Evolutionary conservation across 1,140 invertebrate species (phyloP).

Genomic region (Drosophila oshimai): DNA sequence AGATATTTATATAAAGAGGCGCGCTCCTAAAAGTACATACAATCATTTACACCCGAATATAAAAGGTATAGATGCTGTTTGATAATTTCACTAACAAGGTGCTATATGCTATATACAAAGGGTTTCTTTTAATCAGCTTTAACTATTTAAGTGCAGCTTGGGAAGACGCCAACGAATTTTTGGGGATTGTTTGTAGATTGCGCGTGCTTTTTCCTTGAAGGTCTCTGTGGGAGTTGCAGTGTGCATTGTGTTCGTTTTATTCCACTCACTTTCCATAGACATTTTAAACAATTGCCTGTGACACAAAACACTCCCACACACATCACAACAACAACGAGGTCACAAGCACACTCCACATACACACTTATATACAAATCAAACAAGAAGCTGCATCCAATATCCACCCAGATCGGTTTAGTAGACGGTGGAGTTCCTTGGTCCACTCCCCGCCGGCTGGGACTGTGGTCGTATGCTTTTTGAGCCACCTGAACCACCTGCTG

Average conservation of each 20-base stretch:
- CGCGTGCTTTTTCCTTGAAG: neutral
- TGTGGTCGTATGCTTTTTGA: constrained; percentile 41
- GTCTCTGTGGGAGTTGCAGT: neutral
- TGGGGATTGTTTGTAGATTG: neutral
- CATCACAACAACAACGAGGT: constrained; percentile 6
- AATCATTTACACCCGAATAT: constrained; percentile 32
- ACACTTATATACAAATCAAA: constrained; percentile 49
- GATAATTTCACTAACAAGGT: constrained; percentile 63
- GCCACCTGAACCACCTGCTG: constrained; percentile 19
- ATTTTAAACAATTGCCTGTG: constrained; percentile 8
- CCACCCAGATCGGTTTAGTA: constrained; percentile 29
- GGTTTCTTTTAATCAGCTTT: neutral
- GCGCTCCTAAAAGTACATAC: constrained; percentile 33
- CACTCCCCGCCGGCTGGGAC: constrained; percentile 45
- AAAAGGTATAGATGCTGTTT: constrained; percentile 23
- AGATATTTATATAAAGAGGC: constrained; percentile 52
- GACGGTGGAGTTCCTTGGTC: constrained; percentile 59
- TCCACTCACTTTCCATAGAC: constrained; percentile 30
- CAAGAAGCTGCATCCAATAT: neutral
- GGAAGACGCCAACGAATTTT: constrained; percentile 39
- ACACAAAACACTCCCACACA: constrained; percentile 7
- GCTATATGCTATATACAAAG: constrained; percentile 56
- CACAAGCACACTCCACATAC: neutral
- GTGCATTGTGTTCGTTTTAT: constrained; percentile 28
- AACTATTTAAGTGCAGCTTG: constrained; percentile 4